Evolutionary conservation across 2,797 vertebrate species (phyloP).

Genomic region (Tadarida brasiliensis): DNA sequence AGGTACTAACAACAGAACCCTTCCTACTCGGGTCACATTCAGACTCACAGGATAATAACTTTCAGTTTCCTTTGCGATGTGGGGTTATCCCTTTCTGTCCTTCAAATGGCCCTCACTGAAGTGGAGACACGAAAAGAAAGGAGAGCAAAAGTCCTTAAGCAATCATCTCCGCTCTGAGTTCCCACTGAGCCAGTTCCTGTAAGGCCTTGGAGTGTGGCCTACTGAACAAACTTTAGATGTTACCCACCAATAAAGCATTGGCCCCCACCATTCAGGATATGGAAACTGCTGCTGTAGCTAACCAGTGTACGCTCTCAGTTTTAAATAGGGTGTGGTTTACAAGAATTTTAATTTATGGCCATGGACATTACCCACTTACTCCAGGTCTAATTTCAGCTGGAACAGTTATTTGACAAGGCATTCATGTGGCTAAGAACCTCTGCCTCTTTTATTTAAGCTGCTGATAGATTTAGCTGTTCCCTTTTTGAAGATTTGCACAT

Average conservation of each 20-base stretch:
- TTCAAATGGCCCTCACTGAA: background rate
- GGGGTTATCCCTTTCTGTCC: background rate
- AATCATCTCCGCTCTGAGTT: background rate
- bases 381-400: slow-evolving; percentile 54
- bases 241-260: background rate
- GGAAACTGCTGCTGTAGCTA: background rate
- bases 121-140: background rate
- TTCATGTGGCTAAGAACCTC: slow-evolving; percentile 33
- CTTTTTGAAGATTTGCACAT: slow-evolving; percentile 64
- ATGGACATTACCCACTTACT: slow-evolving; percentile 44
- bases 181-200: background rate
- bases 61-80: slow-evolving; percentile 1
- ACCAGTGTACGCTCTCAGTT: background rate
- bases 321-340: slow-evolving; percentile 39
- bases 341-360: slow-evolving; percentile 62
- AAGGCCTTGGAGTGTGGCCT: background rate
- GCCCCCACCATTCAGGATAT: background rate
- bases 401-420: slow-evolving; percentile 26
- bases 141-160: background rate
- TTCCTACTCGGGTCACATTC: background rate
- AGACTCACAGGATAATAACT: background rate
- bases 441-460: slow-evolving; percentile 48
- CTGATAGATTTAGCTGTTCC: slow-evolving; percentile 56
- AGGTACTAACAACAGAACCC: background rate
- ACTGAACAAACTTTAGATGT: background rate